phyloP scores from a whole-genome alignment of 1,140 invertebrate species.

The Contarinia nasturtii region DNA sequence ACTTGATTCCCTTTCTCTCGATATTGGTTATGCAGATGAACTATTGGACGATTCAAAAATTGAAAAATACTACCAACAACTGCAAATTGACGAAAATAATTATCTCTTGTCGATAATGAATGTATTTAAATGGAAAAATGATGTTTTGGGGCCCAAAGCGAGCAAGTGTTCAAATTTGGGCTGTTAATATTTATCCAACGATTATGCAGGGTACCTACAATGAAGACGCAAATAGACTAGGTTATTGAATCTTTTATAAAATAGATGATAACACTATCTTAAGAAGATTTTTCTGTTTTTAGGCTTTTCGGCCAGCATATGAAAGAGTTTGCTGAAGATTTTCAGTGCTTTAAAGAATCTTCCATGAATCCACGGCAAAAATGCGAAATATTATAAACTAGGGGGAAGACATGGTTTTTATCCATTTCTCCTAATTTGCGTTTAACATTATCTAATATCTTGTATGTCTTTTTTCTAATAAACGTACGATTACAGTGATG shows the following conservation, averaged over 20 bases:
- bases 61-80: constrained; percentile 51
- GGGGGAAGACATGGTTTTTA: too few relatives aligned
- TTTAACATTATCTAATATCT: too few relatives aligned
- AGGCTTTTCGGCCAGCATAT: constrained; percentile 75
- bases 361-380: constrained; percentile 74
- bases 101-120: constrained; percentile 57
- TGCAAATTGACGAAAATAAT: constrained; percentile 44
- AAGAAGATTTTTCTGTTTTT: constrained; percentile 55
- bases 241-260: constrained; percentile 58
- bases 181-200: constrained; percentile 52
- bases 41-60: constrained; percentile 54
- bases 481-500: too few relatives aligned
- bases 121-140: constrained; percentile 50
- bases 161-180: constrained; percentile 61
- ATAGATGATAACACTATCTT: constrained; percentile 59
- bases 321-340: constrained; percentile 61
- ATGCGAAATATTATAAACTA: constrained; percentile 54
- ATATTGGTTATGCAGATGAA: constrained; percentile 70
- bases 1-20: constrained; percentile 47
- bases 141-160: constrained; percentile 55
- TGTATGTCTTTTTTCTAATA: too few relatives aligned
- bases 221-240: constrained; percentile 65
- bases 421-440: too few relatives aligned
- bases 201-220: constrained; percentile 72
- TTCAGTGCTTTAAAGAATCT: constrained; percentile 52